Evolutionary conservation across 2,888 invertebrate species (phyloP).

Genomic region (Lasioglossum zephyrum): DNA sequence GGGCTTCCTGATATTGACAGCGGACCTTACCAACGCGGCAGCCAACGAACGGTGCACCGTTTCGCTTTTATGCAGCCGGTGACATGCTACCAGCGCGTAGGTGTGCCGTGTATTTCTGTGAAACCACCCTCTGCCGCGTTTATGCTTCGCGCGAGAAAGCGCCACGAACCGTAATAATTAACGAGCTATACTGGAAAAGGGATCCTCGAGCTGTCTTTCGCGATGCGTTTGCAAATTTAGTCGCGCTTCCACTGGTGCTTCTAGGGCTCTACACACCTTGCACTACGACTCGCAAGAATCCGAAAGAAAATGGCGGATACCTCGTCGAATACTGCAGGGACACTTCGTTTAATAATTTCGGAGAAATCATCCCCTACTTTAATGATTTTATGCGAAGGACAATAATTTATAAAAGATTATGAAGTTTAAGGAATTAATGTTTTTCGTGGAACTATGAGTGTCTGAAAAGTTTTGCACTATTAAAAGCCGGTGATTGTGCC

Average conservation of each 20-base stretch:
- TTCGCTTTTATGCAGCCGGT: constrained; percentile 54
- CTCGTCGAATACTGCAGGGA: background rate
- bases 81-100: constrained; percentile 59
- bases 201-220: background rate
- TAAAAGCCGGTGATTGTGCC: background rate
- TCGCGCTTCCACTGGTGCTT: background rate
- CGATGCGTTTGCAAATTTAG: background rate
- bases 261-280: background rate
- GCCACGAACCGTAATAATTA: constrained; percentile 10
- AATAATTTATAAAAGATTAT: background rate
- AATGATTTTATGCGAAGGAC: background rate
- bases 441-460: background rate
- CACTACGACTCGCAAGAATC: background rate
- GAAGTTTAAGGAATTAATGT: background rate
- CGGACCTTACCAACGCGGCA: constrained; percentile 48
- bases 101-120: constrained; percentile 38
- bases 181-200: background rate
- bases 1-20: constrained; percentile 60
- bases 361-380: background rate
- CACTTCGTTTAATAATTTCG: background rate
- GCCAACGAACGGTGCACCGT: constrained; percentile 24
- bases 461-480: background rate
- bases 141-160: constrained; percentile 28
- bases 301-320: background rate
- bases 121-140: constrained; percentile 45